A percentile compares a stretch with the other conserved stretches of the same genome.
Evolutionary conservation across 1,140 invertebrate species (phyloP).

Genomic region (Vollenhovia emeryi): DNA sequence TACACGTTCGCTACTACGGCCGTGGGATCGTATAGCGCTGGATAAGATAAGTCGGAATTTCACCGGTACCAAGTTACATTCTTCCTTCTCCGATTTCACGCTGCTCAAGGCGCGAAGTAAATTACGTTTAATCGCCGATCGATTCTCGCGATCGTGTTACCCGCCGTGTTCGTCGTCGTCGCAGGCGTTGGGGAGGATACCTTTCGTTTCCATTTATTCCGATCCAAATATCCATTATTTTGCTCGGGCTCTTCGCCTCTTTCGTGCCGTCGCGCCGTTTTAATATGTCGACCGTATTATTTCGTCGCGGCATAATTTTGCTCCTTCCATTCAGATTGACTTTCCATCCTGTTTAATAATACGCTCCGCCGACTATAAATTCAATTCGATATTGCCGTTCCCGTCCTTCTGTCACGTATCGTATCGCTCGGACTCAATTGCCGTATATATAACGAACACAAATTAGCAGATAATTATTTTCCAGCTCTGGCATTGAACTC

Average conservation of each 20-base stretch:
- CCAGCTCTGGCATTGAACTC: background rate
- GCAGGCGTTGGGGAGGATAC: background rate
- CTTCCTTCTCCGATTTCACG: slow-evolving; percentile 49
- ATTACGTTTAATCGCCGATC: slow-evolving; percentile 54
- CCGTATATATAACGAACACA: background rate
- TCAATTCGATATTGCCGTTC: slow-evolving; percentile 24
- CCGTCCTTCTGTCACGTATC: background rate
- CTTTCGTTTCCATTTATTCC: slow-evolving; percentile 36
- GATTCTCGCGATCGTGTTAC: slow-evolving; percentile 25
- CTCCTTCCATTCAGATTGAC: background rate
- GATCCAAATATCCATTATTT: background rate
- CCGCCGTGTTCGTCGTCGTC: background rate
- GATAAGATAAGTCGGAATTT: slow-evolving; percentile 78
- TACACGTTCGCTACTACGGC: slow-evolving; percentile 65
- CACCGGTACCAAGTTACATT: slow-evolving; percentile 62
- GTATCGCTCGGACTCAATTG: background rate
- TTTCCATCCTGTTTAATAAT: slow-evolving; percentile 8
- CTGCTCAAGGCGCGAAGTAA: slow-evolving; percentile 32
- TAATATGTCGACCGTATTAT: background rate
- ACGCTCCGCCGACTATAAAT: background rate
- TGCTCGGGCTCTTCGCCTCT: background rate
- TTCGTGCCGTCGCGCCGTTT: background rate
- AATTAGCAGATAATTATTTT: background rate
- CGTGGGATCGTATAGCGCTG: slow-evolving; percentile 70
- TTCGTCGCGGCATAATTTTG: slow-evolving; percentile 15